phyloP scores from a whole-genome alignment of 2,888 invertebrate species.

The Sminthurinus aureus region DNA sequence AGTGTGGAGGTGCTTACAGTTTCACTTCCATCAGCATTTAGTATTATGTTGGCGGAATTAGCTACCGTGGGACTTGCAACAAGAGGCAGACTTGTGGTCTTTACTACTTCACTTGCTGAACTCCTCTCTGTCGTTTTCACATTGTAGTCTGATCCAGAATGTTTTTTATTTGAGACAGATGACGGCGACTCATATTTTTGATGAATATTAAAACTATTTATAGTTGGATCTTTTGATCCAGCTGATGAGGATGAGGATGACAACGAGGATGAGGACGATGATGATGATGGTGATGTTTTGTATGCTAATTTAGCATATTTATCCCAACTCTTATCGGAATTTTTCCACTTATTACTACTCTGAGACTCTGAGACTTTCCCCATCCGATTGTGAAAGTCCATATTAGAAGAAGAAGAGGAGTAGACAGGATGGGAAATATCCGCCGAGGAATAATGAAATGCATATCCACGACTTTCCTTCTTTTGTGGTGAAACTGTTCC shows the following conservation, averaged over 20 bases:
- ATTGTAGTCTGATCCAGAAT: slow-evolving; percentile 29
- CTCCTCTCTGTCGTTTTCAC: slow-evolving; percentile 32
- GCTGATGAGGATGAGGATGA: no score
- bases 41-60: not conserved
- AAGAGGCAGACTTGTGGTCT: slow-evolving; percentile 28
- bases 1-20: not conserved
- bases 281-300: slow-evolving; percentile 41
- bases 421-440: slow-evolving; percentile 53
- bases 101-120: slow-evolving; percentile 4
- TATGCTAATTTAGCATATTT: slow-evolving; percentile 55
- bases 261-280: no score
- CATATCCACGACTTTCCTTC: slow-evolving; percentile 59
- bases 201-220: slow-evolving; percentile 57
- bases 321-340: slow-evolving; percentile 49
- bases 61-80: slow-evolving; percentile 25
- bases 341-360: slow-evolving; percentile 29
- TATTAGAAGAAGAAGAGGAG: slow-evolving; percentile 15
- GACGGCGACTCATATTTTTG: slow-evolving; percentile 31
- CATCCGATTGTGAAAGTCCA: slow-evolving; percentile 56
- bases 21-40: not conserved
- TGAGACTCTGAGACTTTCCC: slow-evolving; percentile 52
- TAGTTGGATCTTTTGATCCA: slow-evolving; percentile 16
- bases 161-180: slow-evolving; percentile 5
- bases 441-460: slow-evolving; percentile 56
- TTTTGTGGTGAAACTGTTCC: not conserved